Evolutionary conservation across 37 sponge, comb jelly and placozoan genomes (phyloP).

Genomic region (Beroe forskalii): DNA sequence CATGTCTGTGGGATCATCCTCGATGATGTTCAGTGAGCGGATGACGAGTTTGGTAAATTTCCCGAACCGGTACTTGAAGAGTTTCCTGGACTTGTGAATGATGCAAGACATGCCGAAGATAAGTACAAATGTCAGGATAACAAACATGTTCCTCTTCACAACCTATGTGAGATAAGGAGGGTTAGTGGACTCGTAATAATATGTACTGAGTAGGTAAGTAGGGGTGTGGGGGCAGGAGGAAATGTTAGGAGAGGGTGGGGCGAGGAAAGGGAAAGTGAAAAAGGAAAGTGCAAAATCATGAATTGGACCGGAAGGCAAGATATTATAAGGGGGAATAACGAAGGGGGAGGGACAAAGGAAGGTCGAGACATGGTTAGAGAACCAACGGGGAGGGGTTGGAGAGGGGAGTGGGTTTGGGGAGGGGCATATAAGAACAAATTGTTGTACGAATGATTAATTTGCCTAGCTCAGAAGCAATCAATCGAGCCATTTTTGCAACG

Average conservation of each 20-base stretch:
- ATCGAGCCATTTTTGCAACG: too few species aligned
- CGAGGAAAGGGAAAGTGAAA: not conserved
- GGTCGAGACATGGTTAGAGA: not conserved
- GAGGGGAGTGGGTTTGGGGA: not conserved
- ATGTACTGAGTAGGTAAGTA: not conserved
- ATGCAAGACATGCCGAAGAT: slow-evolving; percentile 43
- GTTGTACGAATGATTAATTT: too few species aligned
- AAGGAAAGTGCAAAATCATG: not conserved
- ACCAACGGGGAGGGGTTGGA: not conserved
- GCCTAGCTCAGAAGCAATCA: too few species aligned
- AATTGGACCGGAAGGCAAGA: not conserved
- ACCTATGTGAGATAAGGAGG: not conserved
- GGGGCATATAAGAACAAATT: too few species aligned
- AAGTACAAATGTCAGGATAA: not conserved
- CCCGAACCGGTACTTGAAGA: not conserved
- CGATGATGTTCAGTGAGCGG: slow-evolving; percentile 3
- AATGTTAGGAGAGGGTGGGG: not conserved
- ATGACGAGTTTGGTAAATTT: not conserved
- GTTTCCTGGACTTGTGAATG: slow-evolving; percentile 24
- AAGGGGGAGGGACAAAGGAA: not conserved
- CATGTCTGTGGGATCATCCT: not conserved
- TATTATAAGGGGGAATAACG: not conserved
- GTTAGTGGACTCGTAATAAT: not conserved
- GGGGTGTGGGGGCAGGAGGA: not conserved
- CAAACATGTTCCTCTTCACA: slow-evolving; percentile 18